Evolutionary conservation across 2,797 vertebrate species (phyloP).

Genomic region (Clarias pachynema): DNA sequence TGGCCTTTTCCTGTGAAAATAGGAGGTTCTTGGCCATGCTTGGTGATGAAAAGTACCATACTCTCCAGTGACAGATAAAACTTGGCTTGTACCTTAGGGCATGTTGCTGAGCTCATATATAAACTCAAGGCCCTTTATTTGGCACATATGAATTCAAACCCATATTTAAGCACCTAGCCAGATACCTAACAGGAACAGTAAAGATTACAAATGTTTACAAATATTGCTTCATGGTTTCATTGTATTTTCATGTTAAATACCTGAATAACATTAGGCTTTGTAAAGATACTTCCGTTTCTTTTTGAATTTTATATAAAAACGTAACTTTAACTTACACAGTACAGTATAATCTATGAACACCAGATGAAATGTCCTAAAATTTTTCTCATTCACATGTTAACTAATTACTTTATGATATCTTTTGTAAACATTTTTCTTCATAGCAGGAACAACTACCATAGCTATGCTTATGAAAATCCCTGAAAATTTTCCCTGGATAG

Average conservation of each 20-base stretch:
- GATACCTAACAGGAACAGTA: background rate
- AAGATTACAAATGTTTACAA: background rate
- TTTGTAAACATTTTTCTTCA: background rate
- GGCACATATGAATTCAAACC: background rate
- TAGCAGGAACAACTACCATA: too few relatives aligned
- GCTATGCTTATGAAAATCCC: background rate
- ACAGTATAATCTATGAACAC: background rate
- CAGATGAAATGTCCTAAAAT: background rate
- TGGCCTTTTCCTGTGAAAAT: constrained; percentile 10
- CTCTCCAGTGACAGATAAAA: constrained; percentile 17
- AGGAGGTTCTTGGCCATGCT: constrained; percentile 12
- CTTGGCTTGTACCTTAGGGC: constrained; percentile 2
- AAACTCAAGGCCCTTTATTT: constrained; percentile 22
- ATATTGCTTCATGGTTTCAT: background rate
- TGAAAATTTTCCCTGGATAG: background rate
- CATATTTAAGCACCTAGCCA: background rate
- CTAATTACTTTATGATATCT: background rate
- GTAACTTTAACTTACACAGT: background rate
- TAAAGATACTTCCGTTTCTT: background rate
- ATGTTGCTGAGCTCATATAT: constrained; percentile 19
- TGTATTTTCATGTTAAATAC: background rate
- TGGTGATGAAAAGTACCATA: constrained; percentile 29
- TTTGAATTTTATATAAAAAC: background rate
- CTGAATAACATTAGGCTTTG: background rate
- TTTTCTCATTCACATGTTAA: background rate